phyloP scores from a whole-genome alignment of 2,113 vertebrate genomes.

The Callocephalon fimbriatum region DNA sequence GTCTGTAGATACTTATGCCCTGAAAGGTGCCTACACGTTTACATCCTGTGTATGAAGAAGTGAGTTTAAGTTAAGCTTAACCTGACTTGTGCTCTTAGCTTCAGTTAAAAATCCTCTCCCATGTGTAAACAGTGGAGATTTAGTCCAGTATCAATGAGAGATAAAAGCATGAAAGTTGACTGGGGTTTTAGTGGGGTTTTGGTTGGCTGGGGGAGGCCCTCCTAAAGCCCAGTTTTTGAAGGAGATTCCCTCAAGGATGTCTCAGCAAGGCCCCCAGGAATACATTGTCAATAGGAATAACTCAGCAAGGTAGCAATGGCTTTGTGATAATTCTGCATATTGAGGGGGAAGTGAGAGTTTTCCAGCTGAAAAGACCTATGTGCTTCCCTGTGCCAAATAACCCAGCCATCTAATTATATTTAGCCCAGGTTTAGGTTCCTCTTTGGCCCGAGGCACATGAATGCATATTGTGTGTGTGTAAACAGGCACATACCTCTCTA shows the following conservation, averaged over 20 bases:
- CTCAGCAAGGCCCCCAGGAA: background rate
- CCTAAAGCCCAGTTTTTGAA: background rate
- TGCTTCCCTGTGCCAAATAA: background rate
- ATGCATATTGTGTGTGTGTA: accelerated
- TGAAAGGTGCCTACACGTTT: background rate
- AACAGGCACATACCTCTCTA: background rate
- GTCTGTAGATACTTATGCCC: background rate
- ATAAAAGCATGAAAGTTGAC: background rate
- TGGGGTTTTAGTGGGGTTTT: background rate
- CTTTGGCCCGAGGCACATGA: background rate
- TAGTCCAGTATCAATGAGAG: background rate
- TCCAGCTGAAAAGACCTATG: background rate
- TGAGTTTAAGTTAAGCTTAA: background rate
- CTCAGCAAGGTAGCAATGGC: background rate
- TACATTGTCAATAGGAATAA: background rate
- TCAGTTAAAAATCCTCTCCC: background rate
- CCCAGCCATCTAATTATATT: background rate
- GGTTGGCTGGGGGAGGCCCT: too few relatives aligned
- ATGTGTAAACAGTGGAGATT: background rate
- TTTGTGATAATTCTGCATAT: background rate
- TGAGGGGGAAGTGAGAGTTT: background rate
- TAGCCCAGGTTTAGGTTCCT: background rate
- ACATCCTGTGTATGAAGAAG: background rate
- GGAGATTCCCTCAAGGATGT: background rate
- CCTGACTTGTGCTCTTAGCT: background rate